These are phyloP conservation scores for Brenthis ino DNA, from an alignment of 2,888 invertebrate species.

Conservation along the genomic window DNA sequence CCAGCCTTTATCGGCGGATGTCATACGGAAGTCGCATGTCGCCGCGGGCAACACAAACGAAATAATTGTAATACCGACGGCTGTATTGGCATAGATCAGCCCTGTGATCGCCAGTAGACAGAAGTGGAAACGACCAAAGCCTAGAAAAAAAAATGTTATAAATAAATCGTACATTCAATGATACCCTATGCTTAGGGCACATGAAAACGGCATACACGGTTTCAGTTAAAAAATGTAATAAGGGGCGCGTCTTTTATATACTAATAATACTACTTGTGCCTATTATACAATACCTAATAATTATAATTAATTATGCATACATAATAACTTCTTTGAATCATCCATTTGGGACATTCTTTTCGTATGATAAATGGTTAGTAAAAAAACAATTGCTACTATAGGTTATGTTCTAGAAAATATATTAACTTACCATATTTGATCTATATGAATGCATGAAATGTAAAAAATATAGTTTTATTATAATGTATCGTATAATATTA, in stretches of 20 bases:
- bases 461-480: conserved; percentile 7
- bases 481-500: neutral
- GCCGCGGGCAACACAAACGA: conserved; percentile 93
- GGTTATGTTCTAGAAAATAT: conserved; percentile 1
- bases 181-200: too few relatives aligned
- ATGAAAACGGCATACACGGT: too few relatives aligned
- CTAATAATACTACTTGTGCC: too few relatives aligned
- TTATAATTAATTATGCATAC: neutral
- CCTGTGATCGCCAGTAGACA: conserved; percentile 88
- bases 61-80: conserved; percentile 90
- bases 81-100: conserved; percentile 91
- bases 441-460: conserved; percentile 20
- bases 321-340: neutral
- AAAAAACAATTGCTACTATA: neutral
- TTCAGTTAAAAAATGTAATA: too few relatives aligned
- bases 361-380: neutral
- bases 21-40: conserved; percentile 91
- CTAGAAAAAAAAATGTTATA: conserved; percentile 59
- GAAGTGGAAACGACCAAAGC: conserved; percentile 92
- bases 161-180: too few relatives aligned
- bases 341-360: neutral
- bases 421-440: conserved; percentile 19
- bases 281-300: too few relatives aligned
- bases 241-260: too few relatives aligned
- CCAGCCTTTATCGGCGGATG: conserved; percentile 89